Conservation (phyloP, 2,113 vertebrate species). For the Notarius lentiginosus region DNA sequence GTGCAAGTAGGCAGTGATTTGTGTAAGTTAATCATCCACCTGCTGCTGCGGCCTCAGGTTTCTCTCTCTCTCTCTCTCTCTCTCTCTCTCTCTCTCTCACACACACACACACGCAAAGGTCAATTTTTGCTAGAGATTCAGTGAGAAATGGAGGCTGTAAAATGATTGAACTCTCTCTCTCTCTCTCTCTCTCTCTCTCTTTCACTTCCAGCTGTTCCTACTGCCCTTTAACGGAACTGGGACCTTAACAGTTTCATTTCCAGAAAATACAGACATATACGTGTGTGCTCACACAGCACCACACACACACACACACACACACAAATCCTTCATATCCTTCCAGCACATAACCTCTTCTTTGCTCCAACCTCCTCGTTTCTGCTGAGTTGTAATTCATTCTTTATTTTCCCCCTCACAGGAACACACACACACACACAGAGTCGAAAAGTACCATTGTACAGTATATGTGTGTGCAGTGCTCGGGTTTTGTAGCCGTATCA, state of each 20-base stretch:
- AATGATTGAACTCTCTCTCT: constrained; percentile 33
- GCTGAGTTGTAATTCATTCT: constrained; percentile 41
- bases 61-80: constrained; percentile 36
- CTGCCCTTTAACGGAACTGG: constrained; percentile 41
- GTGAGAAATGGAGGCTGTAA: constrained; percentile 32
- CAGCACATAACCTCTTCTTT: constrained; percentile 22
- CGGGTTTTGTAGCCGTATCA: not conserved
- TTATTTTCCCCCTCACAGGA: not conserved
- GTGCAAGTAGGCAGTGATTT: constrained; percentile 56
- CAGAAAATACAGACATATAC: constrained; percentile 31
- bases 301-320: not conserved
- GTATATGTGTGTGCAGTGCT: too few species aligned
- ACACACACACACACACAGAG: not conserved
- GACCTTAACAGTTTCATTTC: constrained; percentile 52
- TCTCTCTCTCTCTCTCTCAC: constrained; percentile 41
- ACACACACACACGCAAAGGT: constrained; percentile 39
- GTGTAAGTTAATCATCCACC: constrained; percentile 73
- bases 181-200: constrained; percentile 16
- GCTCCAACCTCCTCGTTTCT: constrained; percentile 19
- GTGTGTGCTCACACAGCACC: not conserved
- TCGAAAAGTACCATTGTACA: too few species aligned
- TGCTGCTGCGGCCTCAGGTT: constrained; percentile 54
- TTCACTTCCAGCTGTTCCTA: constrained; percentile 51
- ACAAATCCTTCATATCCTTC: not conserved
- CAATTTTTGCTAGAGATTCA: constrained; percentile 35